These are phyloP conservation scores for Porites lobata DNA, from an alignment of 92 coral and sea anemone genomes.

Conservation along the genomic window DNA sequence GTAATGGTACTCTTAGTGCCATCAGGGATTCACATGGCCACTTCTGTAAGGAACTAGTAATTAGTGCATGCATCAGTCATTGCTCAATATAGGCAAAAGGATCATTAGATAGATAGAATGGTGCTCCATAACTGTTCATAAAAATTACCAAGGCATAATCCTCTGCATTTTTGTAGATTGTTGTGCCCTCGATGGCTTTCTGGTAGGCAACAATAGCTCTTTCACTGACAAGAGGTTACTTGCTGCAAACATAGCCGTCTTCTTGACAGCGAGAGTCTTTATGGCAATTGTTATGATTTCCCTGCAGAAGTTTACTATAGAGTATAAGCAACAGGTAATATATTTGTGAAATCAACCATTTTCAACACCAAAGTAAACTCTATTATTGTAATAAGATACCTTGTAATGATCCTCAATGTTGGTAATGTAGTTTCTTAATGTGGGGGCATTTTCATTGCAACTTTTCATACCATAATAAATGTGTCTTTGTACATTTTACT, in stretches of 20 bases:
- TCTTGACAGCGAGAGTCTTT: not conserved
- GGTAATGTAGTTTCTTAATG: constrained; percentile 17
- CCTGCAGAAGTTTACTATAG: too few relatives aligned
- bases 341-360: too few relatives aligned
- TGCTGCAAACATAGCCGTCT: not conserved
- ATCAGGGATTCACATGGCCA: too few relatives aligned
- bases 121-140: too few relatives aligned
- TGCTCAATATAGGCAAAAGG: too few relatives aligned
- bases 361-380: too few relatives aligned
- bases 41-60: too few relatives aligned
- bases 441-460: constrained; percentile 34
- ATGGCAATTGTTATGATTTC: not conserved
- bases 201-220: not conserved
- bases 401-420: constrained; percentile 36
- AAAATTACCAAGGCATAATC: not conserved
- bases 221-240: not conserved
- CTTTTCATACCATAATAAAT: constrained; percentile 41
- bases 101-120: not conserved
- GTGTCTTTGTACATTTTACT: not conserved
- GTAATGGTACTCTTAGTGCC: too few relatives aligned
- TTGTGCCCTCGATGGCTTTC: not conserved
- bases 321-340: too few relatives aligned
- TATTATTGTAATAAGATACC: not conserved
- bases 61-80: too few relatives aligned
- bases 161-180: constrained; percentile 18